Conservation (phyloP, 2,888 invertebrate species). For the Drosophila tripunctata region DNA sequence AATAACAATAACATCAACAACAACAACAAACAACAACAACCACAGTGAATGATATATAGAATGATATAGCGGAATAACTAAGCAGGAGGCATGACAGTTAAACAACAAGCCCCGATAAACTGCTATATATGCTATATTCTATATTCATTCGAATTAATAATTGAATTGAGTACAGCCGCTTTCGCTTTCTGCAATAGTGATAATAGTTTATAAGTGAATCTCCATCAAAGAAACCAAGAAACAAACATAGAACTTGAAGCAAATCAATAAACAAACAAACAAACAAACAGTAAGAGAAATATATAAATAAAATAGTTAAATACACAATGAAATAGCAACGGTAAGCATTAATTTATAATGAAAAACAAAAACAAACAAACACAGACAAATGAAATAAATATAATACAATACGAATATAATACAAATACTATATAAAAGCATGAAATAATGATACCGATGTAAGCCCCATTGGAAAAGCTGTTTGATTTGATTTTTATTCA, state of each 20-base stretch:
- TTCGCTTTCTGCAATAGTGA: conserved; percentile 85
- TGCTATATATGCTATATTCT: neutral
- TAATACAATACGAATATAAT: conserved; percentile 16
- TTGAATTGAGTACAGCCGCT: conserved; percentile 78
- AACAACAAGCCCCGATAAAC: neutral
- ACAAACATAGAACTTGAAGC: conserved; percentile 43
- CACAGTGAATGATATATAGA: conserved; percentile 15
- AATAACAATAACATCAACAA: conserved; percentile 48
- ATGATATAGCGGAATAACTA: neutral
- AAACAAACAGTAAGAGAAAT: conserved; percentile 54
- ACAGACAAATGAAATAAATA: conserved; percentile 27
- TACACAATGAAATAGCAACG: conserved; percentile 64
- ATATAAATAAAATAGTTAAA: conserved; percentile 59
- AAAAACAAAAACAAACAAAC: conserved; percentile 25
- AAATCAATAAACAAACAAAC: conserved; percentile 48
- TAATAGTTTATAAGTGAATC: conserved; percentile 84
- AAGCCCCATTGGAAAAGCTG: conserved; percentile 39
- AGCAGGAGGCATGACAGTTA: neutral
- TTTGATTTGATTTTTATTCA: conserved; percentile 43
- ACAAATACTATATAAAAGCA: no score
- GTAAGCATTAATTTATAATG: conserved; percentile 56
- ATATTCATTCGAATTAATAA: conserved; percentile 29
- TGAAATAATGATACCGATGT: conserved; percentile 23
- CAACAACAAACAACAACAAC: conserved; percentile 49
- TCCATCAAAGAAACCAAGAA: conserved; percentile 52